Conservation (phyloP, 2,113 vertebrate genomes). For the Tautogolabrus adspersus region DNA sequence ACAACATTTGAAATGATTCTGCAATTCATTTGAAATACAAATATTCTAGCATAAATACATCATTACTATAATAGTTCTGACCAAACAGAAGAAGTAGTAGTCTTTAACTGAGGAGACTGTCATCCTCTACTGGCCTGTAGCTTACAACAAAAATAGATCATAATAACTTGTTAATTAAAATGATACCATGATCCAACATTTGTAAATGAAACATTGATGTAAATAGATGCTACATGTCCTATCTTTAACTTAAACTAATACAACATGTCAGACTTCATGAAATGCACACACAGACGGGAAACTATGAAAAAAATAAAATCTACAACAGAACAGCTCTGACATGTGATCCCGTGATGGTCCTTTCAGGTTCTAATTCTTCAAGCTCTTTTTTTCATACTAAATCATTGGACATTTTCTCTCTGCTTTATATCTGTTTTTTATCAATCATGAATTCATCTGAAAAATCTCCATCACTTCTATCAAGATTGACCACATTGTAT, state of each 20-base stretch:
- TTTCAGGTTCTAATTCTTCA: constrained; percentile 4
- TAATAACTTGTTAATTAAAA: not conserved
- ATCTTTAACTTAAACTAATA: not conserved
- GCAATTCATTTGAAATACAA: not conserved
- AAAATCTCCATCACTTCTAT: not conserved
- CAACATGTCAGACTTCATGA: not conserved
- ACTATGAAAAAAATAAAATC: not conserved
- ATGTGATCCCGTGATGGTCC: constrained; percentile 1
- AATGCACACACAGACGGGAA: not conserved
- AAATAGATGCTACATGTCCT: not conserved
- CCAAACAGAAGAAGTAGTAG: not conserved
- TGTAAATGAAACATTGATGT: not conserved
- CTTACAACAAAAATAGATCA: constrained; percentile 4
- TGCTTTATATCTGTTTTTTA: not conserved
- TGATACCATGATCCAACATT: not conserved
- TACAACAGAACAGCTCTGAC: constrained; percentile 12
- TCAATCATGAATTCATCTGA: not conserved
- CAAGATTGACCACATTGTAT: not conserved
- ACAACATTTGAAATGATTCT: not conserved
- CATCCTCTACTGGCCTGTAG: not conserved
- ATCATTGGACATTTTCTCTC: not conserved
- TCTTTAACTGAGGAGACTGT: constrained; percentile 7
- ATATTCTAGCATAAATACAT: constrained; percentile 7
- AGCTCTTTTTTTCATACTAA: not conserved
- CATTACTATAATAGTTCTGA: not conserved